Percentiles rank a stretch among this genome's conserved stretches.
Evolutionary conservation across 1,140 invertebrate species (phyloP).

Genomic region (Sarcophaga peregrina): DNA sequence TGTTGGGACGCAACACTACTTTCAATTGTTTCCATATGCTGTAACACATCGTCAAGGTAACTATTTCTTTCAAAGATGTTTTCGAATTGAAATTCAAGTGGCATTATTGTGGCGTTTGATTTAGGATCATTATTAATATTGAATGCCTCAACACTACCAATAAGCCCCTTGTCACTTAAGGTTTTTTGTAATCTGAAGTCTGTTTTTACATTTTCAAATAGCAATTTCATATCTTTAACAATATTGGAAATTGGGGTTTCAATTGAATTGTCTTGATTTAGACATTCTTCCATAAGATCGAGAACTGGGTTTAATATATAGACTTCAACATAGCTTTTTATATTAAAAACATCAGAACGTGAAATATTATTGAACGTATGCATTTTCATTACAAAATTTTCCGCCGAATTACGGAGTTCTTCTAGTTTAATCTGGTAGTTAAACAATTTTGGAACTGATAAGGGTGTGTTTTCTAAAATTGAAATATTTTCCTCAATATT

Average conservation of each 20-base stretch:
- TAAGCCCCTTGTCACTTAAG: background rate
- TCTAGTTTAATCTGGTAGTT: background rate
- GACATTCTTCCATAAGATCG: background rate
- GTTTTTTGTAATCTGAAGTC: slow-evolving; percentile 8
- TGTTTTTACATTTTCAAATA: background rate
- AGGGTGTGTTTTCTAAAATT: too few species aligned
- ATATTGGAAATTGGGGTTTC: background rate
- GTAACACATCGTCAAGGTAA: slow-evolving; percentile 1
- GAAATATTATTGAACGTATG: background rate
- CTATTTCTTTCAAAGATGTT: slow-evolving; percentile 19
- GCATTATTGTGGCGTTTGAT: slow-evolving; percentile 15
- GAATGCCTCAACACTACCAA: background rate
- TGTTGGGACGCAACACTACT: background rate
- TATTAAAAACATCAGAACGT: background rate
- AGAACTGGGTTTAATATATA: background rate
- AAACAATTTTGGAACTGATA: background rate
- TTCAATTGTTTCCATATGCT: background rate
- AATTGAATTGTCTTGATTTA: background rate
- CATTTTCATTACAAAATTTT: background rate
- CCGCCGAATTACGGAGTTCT: background rate
- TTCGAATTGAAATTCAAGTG: slow-evolving; percentile 32
- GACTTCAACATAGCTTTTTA: background rate
- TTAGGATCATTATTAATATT: slow-evolving; percentile 4
- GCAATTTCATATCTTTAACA: background rate
- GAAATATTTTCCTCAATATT: background rate